phyloP scores from a whole-genome alignment of 2,797 vertebrate species.

The Oreochromis mossambicus region DNA sequence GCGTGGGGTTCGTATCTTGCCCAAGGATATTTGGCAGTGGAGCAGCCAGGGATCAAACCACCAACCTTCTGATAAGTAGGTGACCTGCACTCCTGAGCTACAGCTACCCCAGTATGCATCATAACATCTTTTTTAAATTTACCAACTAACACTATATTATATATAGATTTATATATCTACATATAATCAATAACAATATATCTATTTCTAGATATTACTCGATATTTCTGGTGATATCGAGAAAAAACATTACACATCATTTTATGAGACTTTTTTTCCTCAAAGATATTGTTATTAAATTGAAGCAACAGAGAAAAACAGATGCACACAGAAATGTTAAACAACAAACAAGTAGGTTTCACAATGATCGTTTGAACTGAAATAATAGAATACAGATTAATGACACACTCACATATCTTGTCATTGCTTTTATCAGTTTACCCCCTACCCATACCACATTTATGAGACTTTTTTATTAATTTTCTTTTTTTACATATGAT shows the following conservation, averaged over 20 bases:
- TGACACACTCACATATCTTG: not conserved
- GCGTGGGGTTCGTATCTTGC: not conserved
- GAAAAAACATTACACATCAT: not conserved
- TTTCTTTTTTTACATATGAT: not conserved
- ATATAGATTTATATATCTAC: not conserved
- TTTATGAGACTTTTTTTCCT: not conserved
- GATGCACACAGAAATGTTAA: not conserved
- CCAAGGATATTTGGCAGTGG: not conserved
- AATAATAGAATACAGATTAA: not conserved
- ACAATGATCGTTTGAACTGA: not conserved
- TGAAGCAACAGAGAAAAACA: not conserved
- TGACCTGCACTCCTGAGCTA: not conserved
- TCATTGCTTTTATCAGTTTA: not conserved
- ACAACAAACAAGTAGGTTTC: not conserved
- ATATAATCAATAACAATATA: not conserved
- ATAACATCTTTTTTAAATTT: not conserved
- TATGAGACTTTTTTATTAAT: not conserved
- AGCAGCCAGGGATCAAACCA: not conserved
- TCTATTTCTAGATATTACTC: not conserved
- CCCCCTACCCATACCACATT: not conserved
- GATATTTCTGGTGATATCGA: fast-evolving
- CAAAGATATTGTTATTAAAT: not conserved
- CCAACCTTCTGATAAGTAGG: not conserved
- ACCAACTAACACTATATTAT: not conserved
- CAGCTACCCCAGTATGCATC: not conserved